phyloP scores from a whole-genome alignment of 2,888 invertebrate species.

The Junonia oenone region DNA sequence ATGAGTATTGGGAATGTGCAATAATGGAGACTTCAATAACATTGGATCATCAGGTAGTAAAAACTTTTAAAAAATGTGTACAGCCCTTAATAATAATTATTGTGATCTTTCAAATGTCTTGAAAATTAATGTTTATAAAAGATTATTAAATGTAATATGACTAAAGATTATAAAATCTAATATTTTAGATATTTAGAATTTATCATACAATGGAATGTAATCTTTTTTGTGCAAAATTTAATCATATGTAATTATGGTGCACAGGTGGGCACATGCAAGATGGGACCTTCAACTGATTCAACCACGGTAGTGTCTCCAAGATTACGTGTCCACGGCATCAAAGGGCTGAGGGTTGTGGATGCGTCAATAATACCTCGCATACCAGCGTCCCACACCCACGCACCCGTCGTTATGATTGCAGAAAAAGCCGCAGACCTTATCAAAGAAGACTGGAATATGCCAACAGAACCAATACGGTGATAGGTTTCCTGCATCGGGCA shows the following conservation, averaged over 20 bases:
- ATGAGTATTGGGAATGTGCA: slow-evolving; percentile 89
- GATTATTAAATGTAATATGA: no score
- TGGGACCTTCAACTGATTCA: slow-evolving; percentile 82
- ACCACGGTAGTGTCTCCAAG: slow-evolving; percentile 82
- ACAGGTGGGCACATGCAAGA: slow-evolving; percentile 85
- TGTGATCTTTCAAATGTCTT: no score
- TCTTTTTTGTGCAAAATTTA: neutral
- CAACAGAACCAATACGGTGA: slow-evolving; percentile 1
- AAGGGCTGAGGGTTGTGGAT: slow-evolving; percentile 69
- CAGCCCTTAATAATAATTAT: no score
- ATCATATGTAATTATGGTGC: slow-evolving; percentile 18
- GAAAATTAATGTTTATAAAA: no score
- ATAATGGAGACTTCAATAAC: slow-evolving; percentile 85
- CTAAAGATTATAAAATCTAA: no score
- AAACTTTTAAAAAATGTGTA: no score
- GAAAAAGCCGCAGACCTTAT: slow-evolving; percentile 76
- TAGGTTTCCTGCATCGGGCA: neutral
- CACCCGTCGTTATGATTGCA: slow-evolving; percentile 76
- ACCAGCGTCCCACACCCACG: slow-evolving; percentile 76
- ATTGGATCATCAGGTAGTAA: slow-evolving; percentile 84
- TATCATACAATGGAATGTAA: no score
- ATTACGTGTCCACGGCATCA: slow-evolving; percentile 62
- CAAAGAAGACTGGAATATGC: slow-evolving; percentile 65
- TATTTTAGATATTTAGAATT: no score
- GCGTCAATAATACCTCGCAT: slow-evolving; percentile 77